These are phyloP conservation scores for Drosophila robusta DNA, from an alignment of 2,888 invertebrate genomes.

Conservation along the genomic window DNA sequence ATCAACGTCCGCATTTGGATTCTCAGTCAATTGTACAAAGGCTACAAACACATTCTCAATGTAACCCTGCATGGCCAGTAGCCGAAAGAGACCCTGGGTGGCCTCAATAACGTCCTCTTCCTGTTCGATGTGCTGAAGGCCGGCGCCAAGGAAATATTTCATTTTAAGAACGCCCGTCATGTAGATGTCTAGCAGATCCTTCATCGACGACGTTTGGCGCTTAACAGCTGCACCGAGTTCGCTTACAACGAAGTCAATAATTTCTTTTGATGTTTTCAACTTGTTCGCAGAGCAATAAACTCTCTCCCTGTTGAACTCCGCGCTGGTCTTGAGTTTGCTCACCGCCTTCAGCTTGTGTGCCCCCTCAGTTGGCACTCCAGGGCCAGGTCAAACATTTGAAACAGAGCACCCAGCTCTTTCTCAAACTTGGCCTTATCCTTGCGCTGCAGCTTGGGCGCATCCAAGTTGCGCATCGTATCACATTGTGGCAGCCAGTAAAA, in stretches of 20 bases:
- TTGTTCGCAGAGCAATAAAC: conserved; percentile 57
- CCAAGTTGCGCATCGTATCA: conserved; percentile 73
- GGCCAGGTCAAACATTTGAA: conserved; percentile 79
- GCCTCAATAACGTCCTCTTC: conserved; percentile 67
- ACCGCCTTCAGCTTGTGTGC: conserved; percentile 70
- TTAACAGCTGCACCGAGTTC: conserved; percentile 66
- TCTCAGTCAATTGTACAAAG: conserved; percentile 80
- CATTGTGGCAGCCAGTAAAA: conserved; percentile 83
- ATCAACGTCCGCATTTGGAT: conserved; percentile 48
- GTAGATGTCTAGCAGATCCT: conserved; percentile 73
- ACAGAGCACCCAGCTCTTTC: conserved; percentile 60
- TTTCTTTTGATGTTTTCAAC: conserved; percentile 43
- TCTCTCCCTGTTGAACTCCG: conserved; percentile 68
- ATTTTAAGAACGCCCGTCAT: conserved; percentile 74
- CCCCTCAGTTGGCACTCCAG: conserved; percentile 67
- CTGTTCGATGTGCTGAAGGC: conserved; percentile 48
- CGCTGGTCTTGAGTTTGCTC: conserved; percentile 68
- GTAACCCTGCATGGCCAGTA: conserved; percentile 79
- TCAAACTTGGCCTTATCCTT: conserved; percentile 76
- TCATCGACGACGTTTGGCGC: conserved; percentile 60
- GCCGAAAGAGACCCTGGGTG: conserved; percentile 79
- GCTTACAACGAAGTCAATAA: conserved; percentile 46
- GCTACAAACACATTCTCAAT: conserved; percentile 81
- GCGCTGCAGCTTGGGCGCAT: conserved; percentile 68
- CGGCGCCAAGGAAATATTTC: conserved; percentile 78